Conservation (phyloP, 2,113 vertebrate species). For the Heloderma charlesbogerti region DNA sequence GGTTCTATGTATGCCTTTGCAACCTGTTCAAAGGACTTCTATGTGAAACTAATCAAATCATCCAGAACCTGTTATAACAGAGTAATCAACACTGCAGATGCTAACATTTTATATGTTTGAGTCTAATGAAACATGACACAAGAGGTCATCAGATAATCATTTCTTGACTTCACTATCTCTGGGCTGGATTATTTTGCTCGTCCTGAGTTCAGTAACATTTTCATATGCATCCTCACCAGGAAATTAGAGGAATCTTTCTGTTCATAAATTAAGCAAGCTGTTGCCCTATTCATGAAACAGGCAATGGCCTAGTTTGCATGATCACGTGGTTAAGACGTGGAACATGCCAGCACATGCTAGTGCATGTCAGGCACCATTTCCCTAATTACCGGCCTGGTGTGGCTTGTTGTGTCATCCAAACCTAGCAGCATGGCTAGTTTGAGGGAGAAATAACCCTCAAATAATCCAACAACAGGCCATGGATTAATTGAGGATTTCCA, state of each 20-base stretch:
- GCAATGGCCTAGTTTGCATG: too few relatives aligned
- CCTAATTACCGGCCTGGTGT: too few relatives aligned
- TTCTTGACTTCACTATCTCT: background rate
- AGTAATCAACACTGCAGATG: background rate
- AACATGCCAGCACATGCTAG: too few relatives aligned
- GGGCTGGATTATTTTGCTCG: background rate
- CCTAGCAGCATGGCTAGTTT: too few relatives aligned
- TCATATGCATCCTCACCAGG: background rate
- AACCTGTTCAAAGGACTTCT: background rate
- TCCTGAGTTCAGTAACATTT: background rate
- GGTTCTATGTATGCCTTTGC: background rate
- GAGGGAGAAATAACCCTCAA: too few relatives aligned
- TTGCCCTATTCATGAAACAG: background rate
- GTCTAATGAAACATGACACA: slow-evolving; percentile 4
- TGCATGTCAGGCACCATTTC: too few relatives aligned
- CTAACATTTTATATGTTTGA: background rate
- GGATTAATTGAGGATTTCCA: too few relatives aligned
- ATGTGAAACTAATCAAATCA: background rate
- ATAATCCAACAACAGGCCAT: too few relatives aligned
- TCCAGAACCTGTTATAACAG: background rate
- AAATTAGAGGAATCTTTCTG: background rate
- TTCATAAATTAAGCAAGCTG: background rate
- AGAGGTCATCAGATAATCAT: background rate
- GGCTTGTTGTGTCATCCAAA: too few relatives aligned
- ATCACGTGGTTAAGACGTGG: too few relatives aligned